Conservation (phyloP, 2,888 invertebrate species). For the Bellardia pandia region DNA sequence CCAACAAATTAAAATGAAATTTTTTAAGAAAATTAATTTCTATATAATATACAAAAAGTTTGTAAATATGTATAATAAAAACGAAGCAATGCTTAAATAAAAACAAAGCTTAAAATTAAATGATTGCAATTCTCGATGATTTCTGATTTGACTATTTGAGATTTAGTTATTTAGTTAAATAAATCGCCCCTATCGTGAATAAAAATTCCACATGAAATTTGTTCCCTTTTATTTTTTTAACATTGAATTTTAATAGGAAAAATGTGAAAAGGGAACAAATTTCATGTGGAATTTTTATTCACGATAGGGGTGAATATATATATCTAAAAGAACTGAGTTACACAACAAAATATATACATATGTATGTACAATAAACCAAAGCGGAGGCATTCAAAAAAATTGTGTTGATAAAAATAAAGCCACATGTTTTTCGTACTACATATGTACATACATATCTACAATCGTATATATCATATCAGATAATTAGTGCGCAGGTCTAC, state of each 20-base stretch:
- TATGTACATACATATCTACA: background rate
- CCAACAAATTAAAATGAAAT: constrained; percentile 17
- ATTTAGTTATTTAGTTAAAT: background rate
- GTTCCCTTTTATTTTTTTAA: too few species aligned
- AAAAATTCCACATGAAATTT: too few species aligned
- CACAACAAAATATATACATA: background rate
- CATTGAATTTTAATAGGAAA: too few species aligned
- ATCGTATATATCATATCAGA: background rate
- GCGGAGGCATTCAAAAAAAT: constrained; percentile 2
- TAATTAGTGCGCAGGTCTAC: constrained; percentile 54
- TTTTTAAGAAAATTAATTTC: constrained; percentile 41
- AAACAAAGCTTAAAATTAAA: background rate
- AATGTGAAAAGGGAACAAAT: too few species aligned
- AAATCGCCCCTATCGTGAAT: too few species aligned
- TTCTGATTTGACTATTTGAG: too few species aligned
- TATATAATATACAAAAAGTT: constrained; percentile 4
- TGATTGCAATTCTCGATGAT: background rate
- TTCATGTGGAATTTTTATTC: too few species aligned
- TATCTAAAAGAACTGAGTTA: background rate
- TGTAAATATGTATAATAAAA: background rate
- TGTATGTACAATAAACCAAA: background rate
- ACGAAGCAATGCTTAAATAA: constrained; percentile 18
- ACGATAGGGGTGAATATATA: too few species aligned
- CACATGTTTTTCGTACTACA: constrained; percentile 15
- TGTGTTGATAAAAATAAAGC: constrained; percentile 49